These are phyloP conservation scores for Ennomos quercinarius DNA, from an alignment of 2,888 invertebrate genomes.

Conservation along the genomic window DNA sequence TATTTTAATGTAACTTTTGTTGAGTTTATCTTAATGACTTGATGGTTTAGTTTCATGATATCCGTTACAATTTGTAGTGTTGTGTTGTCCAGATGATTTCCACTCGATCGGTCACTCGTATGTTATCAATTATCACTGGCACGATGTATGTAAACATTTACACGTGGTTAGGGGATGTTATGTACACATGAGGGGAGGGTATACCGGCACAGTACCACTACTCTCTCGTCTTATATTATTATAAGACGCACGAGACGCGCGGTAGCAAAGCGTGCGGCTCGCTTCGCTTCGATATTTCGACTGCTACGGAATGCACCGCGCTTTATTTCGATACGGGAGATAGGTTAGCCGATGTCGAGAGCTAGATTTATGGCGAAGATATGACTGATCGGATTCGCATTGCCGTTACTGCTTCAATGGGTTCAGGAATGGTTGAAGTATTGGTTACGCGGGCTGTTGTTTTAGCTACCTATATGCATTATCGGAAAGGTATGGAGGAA, in stretches of 20 bases:
- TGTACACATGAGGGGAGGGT: constrained; percentile 36
- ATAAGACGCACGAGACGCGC: too few species aligned
- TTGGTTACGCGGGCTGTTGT: neutral
- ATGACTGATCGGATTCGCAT: constrained; percentile 30
- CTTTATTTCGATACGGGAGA: constrained; percentile 39
- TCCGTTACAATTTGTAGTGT: constrained; percentile 14
- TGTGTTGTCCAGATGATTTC: constrained; percentile 16
- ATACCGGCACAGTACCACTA: constrained; percentile 21
- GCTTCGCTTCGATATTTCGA: constrained; percentile 47
- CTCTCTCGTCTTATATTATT: too few species aligned
- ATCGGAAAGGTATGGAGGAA: neutral
- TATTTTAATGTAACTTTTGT: neutral
- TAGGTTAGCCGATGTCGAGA: constrained; percentile 24
- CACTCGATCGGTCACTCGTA: constrained; percentile 21
- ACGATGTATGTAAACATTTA: constrained; percentile 35
- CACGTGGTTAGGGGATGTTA: constrained; percentile 50
- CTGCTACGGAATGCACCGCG: constrained; percentile 51
- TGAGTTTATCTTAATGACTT: constrained; percentile 1
- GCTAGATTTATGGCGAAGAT: constrained; percentile 38
- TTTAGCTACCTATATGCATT: constrained; percentile 1
- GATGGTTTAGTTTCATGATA: constrained; percentile 2
- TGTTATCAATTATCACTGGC: constrained; percentile 37
- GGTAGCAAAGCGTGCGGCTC: constrained; percentile 8
- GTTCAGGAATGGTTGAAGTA: neutral
- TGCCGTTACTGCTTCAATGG: constrained; percentile 18